Base-by-base conservation (phyloP, 2,888 invertebrate species). In the Lasius fuliginosus region DNA sequence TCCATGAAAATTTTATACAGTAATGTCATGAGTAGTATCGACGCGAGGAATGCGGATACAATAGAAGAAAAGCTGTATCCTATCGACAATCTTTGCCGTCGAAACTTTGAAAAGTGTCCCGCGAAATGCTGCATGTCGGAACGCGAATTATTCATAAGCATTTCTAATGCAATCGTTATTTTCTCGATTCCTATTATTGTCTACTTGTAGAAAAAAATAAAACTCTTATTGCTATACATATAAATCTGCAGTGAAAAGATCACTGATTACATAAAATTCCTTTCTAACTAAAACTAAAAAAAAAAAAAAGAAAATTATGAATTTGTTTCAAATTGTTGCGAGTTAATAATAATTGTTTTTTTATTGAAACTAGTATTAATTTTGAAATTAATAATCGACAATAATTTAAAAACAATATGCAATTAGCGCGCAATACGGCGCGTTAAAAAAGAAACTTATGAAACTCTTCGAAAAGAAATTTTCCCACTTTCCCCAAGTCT, bases 1-100 rank as follows among this genome's bases (percentile, higher is more conserved):
- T 60, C 73, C 18, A 81, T 81, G 60, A 81, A 81, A 81, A 33
- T 81, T 73, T 81, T 81, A 81, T 81, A 73, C 58, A 60, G 60
- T 46, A 60, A 71, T 27, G 60, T 69, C 71, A 58, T 23, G 46
- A 46, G 46, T 23, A 5, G n/a, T 40, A 77, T 11, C 12, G 73
- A 33, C 12, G n/a, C 23, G 56, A 46, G 58, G 42, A 73, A 81
- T n/a, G 60, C 9, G 46, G 42, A 40, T 40, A 77, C 36, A 73
- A 81, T 73, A 56, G 33, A 46, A 15, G 46, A 71, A 58, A 73
- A 81, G 73, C 58, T 81, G 60, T 60, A 81, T 46, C 71, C 15
- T 58, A 71, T 79, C 73, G 73, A 56, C 73, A 42, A 81, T 46
- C 36, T 60, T 15, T n/a, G 18, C n/a, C n/a, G 53, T 8, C 53